These are phyloP conservation scores for Hemicentrotus pulcherrimus DNA, from an alignment of 35 echinoderm and acorn worm species.

Conservation along the genomic window DNA sequence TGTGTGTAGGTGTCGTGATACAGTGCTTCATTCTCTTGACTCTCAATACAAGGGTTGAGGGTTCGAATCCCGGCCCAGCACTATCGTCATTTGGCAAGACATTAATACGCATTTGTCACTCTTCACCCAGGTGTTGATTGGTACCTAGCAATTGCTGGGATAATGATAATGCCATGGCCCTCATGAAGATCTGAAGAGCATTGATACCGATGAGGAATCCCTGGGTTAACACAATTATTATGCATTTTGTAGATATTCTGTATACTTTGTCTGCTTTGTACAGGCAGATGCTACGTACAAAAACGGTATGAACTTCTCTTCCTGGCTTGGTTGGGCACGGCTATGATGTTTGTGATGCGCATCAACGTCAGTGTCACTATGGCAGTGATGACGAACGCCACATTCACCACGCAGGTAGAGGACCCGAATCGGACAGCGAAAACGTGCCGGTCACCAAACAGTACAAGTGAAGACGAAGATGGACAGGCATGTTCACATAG, in stretches of 20 bases:
- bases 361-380: slow-evolving; percentile 45
- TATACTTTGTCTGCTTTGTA: background rate
- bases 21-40: too few relatives aligned
- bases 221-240: background rate
- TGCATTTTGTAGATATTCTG: background rate
- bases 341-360: slow-evolving; percentile 18
- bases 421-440: background rate
- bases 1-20: too few relatives aligned
- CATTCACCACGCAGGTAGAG: background rate
- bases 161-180: too few relatives aligned
- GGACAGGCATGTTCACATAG: background rate
- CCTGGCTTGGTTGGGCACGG: background rate
- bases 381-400: slow-evolving; percentile 35
- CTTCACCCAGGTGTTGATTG: too few relatives aligned
- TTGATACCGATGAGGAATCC: too few relatives aligned
- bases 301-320: slow-evolving; percentile 21
- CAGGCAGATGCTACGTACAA: slow-evolving; percentile 18
- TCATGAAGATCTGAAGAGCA: too few relatives aligned
- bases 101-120: too few relatives aligned
- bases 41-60: too few relatives aligned
- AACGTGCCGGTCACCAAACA: background rate
- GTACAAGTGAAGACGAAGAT: background rate
- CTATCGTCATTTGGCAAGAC: too few relatives aligned
- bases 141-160: too few relatives aligned
- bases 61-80: too few relatives aligned